phyloP scores from a whole-genome alignment of 2,888 invertebrate genomes.

The Atherix ibis region DNA sequence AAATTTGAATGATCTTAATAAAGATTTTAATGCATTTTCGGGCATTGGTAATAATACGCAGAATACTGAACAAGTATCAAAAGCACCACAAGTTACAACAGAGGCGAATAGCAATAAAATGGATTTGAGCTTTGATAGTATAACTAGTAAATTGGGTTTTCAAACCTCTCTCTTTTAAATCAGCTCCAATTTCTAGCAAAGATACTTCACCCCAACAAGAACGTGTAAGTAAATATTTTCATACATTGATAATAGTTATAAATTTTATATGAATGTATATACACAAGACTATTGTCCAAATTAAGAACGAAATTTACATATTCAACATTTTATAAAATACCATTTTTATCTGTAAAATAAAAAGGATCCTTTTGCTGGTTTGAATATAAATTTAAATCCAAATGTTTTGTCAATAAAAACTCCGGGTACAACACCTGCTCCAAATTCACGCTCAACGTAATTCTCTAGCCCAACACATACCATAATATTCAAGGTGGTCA shows the following conservation, averaged over 20 bases:
- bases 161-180: no score
- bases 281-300: no score
- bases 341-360: constrained; percentile 13
- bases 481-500: no score
- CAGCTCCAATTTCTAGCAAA: constrained; percentile 16
- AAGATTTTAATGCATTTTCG: constrained; percentile 19
- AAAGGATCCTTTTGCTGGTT: constrained; percentile 53
- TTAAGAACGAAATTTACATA: no score
- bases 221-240: no score
- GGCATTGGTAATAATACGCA: neutral
- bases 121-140: no score
- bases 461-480: constrained; percentile 31
- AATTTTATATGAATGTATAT: no score
- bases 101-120: no score
- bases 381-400: constrained; percentile 30
- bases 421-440: constrained; percentile 22
- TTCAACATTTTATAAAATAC: no score
- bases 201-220: constrained; percentile 1
- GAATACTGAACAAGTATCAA: no score
- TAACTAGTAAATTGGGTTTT: no score
- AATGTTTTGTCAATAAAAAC: constrained; percentile 23
- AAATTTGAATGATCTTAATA: constrained; percentile 14
- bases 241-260: no score
- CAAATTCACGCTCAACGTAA: constrained; percentile 28
- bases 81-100: neutral